phyloP scores from a whole-genome alignment of 2,113 vertebrate genomes.

The Oryctolagus cuniculus region DNA sequence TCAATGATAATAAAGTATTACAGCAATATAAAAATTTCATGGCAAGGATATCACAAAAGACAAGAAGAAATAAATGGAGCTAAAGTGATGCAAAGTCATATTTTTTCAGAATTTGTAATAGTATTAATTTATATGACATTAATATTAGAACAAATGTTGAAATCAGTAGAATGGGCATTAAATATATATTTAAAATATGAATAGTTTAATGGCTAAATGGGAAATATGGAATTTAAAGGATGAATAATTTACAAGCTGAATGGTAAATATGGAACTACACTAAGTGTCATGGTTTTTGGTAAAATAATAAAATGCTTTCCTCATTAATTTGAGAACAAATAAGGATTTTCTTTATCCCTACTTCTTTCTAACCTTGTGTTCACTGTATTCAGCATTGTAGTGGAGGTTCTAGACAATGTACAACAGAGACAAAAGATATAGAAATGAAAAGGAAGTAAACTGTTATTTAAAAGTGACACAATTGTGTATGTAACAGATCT shows the following conservation, averaged over 20 bases:
- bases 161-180: neutral
- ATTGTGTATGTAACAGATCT: neutral
- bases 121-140: neutral
- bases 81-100: neutral
- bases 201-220: neutral
- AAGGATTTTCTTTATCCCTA: neutral
- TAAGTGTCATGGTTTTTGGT: neutral
- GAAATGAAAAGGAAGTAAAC: neutral
- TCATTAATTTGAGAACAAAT: neutral
- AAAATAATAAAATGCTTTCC: neutral
- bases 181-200: neutral
- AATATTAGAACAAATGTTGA: neutral
- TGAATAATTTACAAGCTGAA: neutral
- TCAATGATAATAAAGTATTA: neutral
- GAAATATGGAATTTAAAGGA: neutral
- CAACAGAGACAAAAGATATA: neutral
- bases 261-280: neutral
- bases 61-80: neutral
- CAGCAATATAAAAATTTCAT: neutral
- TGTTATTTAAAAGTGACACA: neutral
- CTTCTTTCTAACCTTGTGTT: neutral
- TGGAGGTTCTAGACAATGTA: neutral
- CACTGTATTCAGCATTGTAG: neutral
- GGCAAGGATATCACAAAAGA: neutral
- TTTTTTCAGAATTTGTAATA: neutral